A percentile compares a stretch with the other conserved stretches of the same genome.
phyloP scores from a whole-genome alignment of 2,888 invertebrate species.

The Lissocephala sabroskyi region DNA sequence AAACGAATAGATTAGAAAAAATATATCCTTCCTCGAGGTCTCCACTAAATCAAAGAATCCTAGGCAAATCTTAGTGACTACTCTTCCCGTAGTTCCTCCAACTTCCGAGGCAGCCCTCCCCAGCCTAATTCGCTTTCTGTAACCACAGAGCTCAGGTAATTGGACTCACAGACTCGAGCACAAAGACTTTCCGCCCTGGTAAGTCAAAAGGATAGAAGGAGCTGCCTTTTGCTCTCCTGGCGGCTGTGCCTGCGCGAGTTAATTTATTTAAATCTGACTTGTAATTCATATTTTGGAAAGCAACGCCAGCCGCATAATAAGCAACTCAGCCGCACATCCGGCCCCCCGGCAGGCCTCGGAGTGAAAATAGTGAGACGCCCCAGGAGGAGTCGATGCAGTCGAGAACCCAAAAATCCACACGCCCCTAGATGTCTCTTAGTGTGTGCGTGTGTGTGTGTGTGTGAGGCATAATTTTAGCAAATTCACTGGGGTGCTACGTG shows the following conservation, averaged over 20 bases:
- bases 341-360: not conserved
- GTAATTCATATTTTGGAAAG: conserved; percentile 55
- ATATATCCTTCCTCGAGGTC: no score
- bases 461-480: conserved; percentile 50
- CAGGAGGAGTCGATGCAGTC: conserved; percentile 6
- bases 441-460: conserved; percentile 30
- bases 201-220: no score
- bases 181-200: no score
- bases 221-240: no score
- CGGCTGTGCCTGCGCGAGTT: conserved; percentile 34
- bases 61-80: no score
- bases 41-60: no score
- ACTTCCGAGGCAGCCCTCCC: no score
- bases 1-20: no score
- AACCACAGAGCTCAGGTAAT: no score
- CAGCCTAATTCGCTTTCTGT: no score
- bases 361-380: conserved; percentile 9
- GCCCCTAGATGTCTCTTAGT: not conserved
- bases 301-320: conserved; percentile 48
- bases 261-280: conserved; percentile 58
- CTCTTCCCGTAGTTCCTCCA: no score
- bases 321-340: conserved; percentile 16
- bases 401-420: conserved; percentile 10
- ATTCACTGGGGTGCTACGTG: conserved; percentile 19
- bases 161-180: no score